Conservation (phyloP, 1,140 invertebrate genomes). For the Scaptomyza pallida region DNA sequence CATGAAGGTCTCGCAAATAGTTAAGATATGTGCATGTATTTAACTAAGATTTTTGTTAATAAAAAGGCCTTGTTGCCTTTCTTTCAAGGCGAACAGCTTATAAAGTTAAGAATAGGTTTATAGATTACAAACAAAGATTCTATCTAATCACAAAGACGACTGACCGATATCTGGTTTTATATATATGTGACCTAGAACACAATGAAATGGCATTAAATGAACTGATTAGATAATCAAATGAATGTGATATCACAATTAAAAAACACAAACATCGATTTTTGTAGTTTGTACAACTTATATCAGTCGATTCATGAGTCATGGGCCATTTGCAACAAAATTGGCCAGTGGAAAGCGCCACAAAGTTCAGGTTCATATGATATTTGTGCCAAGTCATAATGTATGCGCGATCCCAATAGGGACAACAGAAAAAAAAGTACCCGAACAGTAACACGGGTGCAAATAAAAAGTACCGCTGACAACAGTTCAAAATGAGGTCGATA, state of each 20-base stretch:
- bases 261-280: too few relatives aligned
- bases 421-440: slow-evolving; percentile 41
- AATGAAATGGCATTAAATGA: slow-evolving; percentile 7
- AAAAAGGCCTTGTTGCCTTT: slow-evolving; percentile 1
- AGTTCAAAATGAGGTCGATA: slow-evolving; percentile 41
- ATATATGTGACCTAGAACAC: slow-evolving; percentile 21
- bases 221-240: background rate
- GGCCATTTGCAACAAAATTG: background rate
- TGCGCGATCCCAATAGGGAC: slow-evolving; percentile 21
- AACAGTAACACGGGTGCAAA: slow-evolving; percentile 1
- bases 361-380: slow-evolving; percentile 16
- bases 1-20: background rate
- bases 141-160: slow-evolving; percentile 12
- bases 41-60: slow-evolving; percentile 4
- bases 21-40: slow-evolving; percentile 1
- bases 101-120: background rate
- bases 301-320: slow-evolving; percentile 12
- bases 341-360: slow-evolving; percentile 15
- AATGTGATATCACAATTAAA: background rate
- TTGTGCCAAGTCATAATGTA: slow-evolving; percentile 5
- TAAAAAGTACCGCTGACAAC: slow-evolving; percentile 36
- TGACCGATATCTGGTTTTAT: slow-evolving; percentile 12
- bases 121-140: background rate
- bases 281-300: background rate
- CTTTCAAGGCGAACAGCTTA: background rate